These are phyloP conservation scores for Melanerpes aurifrons DNA, from an alignment of 2,113 vertebrate species.

Conservation along the genomic window DNA sequence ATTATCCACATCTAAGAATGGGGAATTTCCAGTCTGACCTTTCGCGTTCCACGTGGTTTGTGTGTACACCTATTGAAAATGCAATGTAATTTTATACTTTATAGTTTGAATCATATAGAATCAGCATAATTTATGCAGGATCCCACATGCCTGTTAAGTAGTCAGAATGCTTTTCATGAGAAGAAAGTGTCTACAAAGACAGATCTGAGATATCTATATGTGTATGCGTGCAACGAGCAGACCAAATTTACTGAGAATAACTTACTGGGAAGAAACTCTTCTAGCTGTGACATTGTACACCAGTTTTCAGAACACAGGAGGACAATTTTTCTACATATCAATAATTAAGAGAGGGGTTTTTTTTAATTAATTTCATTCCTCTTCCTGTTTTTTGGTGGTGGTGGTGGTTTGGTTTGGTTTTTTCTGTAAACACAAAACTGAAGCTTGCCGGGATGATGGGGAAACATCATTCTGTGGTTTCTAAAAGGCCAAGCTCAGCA, in stretches of 20 bases:
- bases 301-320: conserved; percentile 18
- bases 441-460: neutral
- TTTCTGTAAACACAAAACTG: neutral
- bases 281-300: conserved; percentile 6
- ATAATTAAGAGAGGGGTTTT: neutral
- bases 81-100: conserved; percentile 29
- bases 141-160: conserved; percentile 43
- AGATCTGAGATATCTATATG: conserved; percentile 43
- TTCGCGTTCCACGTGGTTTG: neutral
- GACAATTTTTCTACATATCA: neutral
- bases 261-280: neutral
- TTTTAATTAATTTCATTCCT: neutral
- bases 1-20: neutral
- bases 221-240: conserved; percentile 9
- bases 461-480: neutral
- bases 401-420: too few relatives aligned
- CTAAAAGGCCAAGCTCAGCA: neutral
- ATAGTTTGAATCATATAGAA: conserved; percentile 45
- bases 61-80: neutral
- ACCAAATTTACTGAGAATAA: conserved; percentile 35
- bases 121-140: conserved; percentile 59
- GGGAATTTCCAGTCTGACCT: conserved; percentile 24
- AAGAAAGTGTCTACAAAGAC: neutral
- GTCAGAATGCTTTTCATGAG: conserved; percentile 35
- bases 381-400: neutral